A percentile compares a stretch with the other conserved stretches of the same genome.
These are phyloP conservation scores for Eremophila alpestris DNA, from an alignment of 2,797 vertebrate species.

Conservation along the genomic window DNA sequence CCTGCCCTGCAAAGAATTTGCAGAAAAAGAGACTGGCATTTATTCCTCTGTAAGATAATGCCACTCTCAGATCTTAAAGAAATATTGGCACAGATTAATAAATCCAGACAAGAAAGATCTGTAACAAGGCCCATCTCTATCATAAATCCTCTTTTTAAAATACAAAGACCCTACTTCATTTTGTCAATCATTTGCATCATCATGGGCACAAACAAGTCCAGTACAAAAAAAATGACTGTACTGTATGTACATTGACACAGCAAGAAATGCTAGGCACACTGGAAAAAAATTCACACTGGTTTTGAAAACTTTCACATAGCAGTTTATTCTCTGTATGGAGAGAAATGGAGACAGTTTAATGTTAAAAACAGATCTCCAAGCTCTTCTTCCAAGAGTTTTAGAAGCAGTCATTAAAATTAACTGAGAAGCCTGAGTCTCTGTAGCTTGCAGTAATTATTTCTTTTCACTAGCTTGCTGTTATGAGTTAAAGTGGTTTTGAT, in stretches of 20 bases:
- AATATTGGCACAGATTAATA: conserved; percentile 50
- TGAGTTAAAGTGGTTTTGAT: neutral
- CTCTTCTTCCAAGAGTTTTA: conserved; percentile 17
- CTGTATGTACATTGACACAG: neutral
- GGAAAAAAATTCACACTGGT: neutral
- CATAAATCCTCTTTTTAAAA: neutral
- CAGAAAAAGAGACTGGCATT: conserved; percentile 35
- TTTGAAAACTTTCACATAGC: neutral
- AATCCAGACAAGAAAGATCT: neutral
- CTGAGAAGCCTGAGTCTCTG: neutral
- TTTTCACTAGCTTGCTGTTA: conserved; percentile 15
- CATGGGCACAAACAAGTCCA: neutral
- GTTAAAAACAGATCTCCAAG: neutral
- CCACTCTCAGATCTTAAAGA: neutral
- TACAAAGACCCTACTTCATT: conserved; percentile 34
- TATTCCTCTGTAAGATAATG: conserved; percentile 47
- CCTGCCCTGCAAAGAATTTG: neutral
- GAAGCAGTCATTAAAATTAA: conserved; percentile 23
- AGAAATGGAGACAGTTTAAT: neutral
- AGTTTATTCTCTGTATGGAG: neutral
- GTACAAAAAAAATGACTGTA: neutral
- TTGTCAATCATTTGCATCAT: conserved; percentile 3
- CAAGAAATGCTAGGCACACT: neutral
- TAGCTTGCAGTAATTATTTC: neutral
- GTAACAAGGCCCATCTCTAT: neutral